Evolutionary conservation across 2,113 vertebrate genomes (phyloP), one percentile per base, ranked within the genome.

Genomic region (Myodes glareolus): DNA sequence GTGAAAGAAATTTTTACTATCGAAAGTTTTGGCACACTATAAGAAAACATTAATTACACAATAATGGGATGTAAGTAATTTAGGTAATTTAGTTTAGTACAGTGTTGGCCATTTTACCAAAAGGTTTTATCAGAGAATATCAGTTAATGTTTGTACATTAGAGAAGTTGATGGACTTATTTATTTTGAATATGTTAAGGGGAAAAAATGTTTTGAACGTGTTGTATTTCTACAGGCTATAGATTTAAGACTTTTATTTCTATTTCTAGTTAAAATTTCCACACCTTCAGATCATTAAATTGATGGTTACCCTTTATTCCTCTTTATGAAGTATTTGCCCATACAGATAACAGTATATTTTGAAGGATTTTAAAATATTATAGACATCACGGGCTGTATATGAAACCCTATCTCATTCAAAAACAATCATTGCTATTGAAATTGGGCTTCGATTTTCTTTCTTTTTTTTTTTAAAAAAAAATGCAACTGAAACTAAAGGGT

Each of bases 1-100:
- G 97, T 94, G 90, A 96, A 93, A 97, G 55, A 88, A 88, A 90
- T 76, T 97, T 98, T 95, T 93, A 94, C 86, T 93, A 68, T 95
- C 82, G 87, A 77, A 95, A 80, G n/a, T 90, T 90, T 96, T 91
- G 96, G 63, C 84, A 96, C 97, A 95, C 82, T 68, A 68, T 91
- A 90, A 95, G 73, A 93, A 95, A 96, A 67, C 52, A 89, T 81
- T 88, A 94, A 65, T 93, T 68, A 94, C 81, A 82, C 36, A 94
- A n/a, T 78, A 96, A n/a, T 29, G 21, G 25, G 95, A 67, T 42
- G 21, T 73, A 68, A 68, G 89, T 42, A 95, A 93, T 89, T 87
- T 92, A 97, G 78, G 89, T 42, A 95, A 94, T 89, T 87, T 92
- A 97, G 78, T 68, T 95, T 85, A 94, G 76, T 92, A 91, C 67